Evolutionary conservation across 2,113 vertebrate genomes (phyloP).

Genomic region (Indri indri): DNA sequence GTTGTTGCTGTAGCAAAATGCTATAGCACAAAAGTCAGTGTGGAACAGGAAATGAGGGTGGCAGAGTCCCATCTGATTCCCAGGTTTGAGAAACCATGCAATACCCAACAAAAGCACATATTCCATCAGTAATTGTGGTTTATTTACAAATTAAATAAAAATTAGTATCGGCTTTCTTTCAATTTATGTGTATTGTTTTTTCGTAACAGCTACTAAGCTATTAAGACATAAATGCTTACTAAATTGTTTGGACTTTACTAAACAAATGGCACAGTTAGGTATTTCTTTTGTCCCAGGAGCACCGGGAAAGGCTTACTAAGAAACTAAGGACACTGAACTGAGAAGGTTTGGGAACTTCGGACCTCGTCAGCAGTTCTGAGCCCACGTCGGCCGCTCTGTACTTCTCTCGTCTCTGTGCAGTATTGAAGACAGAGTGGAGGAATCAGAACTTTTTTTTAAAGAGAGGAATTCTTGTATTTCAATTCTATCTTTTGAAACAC

Average conservation of each 20-base stretch:
- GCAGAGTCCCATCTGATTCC: not conserved
- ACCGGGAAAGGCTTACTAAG: not conserved
- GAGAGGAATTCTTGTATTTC: not conserved
- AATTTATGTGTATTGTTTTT: not conserved
- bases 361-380: not conserved
- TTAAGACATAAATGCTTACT: not conserved
- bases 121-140: not conserved
- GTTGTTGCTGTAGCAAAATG: not conserved
- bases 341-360: not conserved
- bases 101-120: not conserved
- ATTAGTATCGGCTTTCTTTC: not conserved
- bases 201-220: not conserved
- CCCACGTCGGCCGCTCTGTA: not conserved
- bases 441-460: not conserved
- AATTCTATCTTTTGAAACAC: not conserved
- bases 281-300: not conserved
- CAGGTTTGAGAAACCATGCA: not conserved
- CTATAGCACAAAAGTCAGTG: not conserved
- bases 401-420: not conserved
- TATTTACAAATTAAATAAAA: not conserved
- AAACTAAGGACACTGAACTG: not conserved
- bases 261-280: not conserved
- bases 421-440: not conserved
- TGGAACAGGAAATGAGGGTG: not conserved
- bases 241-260: not conserved